Evolutionary conservation across 2,888 invertebrate species (phyloP), one percentile per base, ranked within the genome.

Genomic region (Tillus elongatus): DNA sequence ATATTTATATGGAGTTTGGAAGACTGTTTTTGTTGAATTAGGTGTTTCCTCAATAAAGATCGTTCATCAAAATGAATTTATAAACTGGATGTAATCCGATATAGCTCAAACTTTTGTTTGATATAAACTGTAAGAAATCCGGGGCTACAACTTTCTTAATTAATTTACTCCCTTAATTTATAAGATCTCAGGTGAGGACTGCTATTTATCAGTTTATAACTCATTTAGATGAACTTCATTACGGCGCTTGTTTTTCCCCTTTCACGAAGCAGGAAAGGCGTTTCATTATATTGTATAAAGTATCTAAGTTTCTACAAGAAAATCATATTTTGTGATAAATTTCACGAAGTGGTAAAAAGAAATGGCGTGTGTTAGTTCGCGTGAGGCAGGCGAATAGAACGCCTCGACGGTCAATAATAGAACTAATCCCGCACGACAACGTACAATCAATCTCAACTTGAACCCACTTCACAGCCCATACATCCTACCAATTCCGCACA

Each of bases 271-370:
- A n/a, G n/a, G n/a, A n/a, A n/a, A n/a, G n/a, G n/a, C n/a, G 24
- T 19, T 19, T 19, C 24, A 19, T 19, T 19, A 19, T n/a, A n/a
- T 28, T 14, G 19, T 24, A 30, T 38, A 30, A 42, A 45, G 40
- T 36, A 41, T 33, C 40, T 38, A 43, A 45, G 42, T 44, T 49
- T 48, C 41, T 42, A 39, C 42, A 40, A 49, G 49, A 53, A 55
- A 56, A 56, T 53, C 51, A 56, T 53, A 52, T 54, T 52, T 54
- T 53, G 52, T 54, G 56, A 53, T 55, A 53, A 53, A 55, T 56
- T 53, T 52, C 49, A 51, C 51, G 40, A 49, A 52, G 53, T 51
- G 51, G 53, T 49, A 49, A 51, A 54, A 55, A 52, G 46, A 51
- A 52, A 49, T 46, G 43, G 49, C 46, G 51, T 48, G 47, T 39